Percentiles rank a stretch among this genome's conserved stretches.
These are phyloP conservation scores for Smittia sp. DNA, from an alignment of 2,888 invertebrate genomes.

Conservation along the genomic window DNA sequence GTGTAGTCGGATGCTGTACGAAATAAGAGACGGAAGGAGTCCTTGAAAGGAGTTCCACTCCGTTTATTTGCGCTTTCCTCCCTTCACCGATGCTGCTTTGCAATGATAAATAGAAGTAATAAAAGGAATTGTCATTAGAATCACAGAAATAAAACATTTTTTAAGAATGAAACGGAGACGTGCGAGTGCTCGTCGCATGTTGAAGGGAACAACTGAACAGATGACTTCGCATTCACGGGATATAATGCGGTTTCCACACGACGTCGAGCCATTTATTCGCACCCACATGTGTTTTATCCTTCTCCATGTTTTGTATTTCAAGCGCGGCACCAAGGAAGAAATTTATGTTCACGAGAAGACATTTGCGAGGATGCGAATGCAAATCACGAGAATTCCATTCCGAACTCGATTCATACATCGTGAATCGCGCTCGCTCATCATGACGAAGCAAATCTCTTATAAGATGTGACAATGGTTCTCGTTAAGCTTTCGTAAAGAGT, in stretches of 20 bases:
- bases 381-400: background rate
- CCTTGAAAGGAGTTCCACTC: background rate
- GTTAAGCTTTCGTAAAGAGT: background rate
- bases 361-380: background rate
- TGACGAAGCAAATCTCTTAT: background rate
- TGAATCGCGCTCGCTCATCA: background rate
- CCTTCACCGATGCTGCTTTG: background rate
- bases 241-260: background rate
- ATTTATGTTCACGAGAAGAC: background rate
- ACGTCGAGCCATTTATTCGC: background rate
- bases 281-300: background rate
- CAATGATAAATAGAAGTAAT: constrained; percentile 33
- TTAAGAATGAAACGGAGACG: background rate
- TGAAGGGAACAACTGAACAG: background rate
- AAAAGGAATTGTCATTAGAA: constrained; percentile 38
- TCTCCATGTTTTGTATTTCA: background rate
- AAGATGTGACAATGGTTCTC: background rate
- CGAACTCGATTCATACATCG: background rate
- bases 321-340: background rate
- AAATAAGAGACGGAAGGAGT: background rate
- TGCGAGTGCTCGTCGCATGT: background rate
- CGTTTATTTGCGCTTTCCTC: background rate
- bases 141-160: constrained; percentile 27
- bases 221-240: background rate
- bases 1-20: background rate